Percentiles rank a stretch among this genome's conserved stretches.
Conservation (phyloP, 2,888 invertebrate species). For the Andrena trimmerana region DNA sequence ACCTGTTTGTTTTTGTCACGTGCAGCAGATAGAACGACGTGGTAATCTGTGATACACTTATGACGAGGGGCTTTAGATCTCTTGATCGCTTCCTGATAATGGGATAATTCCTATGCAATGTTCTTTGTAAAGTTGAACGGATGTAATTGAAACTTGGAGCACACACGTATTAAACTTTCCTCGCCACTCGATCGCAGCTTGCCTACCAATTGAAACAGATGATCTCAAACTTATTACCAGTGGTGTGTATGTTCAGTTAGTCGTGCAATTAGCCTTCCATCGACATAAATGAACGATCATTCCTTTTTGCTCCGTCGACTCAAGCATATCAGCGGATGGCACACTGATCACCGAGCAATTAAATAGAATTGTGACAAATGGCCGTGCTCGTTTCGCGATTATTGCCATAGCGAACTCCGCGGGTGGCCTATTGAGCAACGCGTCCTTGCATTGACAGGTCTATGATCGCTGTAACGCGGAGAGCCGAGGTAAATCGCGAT, state of each 20-base stretch:
- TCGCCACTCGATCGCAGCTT: too few species aligned
- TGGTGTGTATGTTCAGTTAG: background rate
- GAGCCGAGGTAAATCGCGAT: slow-evolving; percentile 34
- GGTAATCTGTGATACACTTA: slow-evolving; percentile 3
- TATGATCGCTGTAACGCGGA: slow-evolving; percentile 22
- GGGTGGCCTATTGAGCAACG: slow-evolving; percentile 26
- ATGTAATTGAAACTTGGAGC: too few species aligned
- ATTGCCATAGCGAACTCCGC: slow-evolving; percentile 34
- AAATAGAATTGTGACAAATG: slow-evolving; percentile 49
- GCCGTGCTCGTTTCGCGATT: slow-evolving; percentile 44
- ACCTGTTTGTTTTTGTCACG: slow-evolving; percentile 13
- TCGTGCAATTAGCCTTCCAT: background rate
- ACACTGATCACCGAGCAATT: slow-evolving; percentile 41
- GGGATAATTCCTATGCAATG: background rate
- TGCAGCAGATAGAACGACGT: background rate
- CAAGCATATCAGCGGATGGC: slow-evolving; percentile 27
- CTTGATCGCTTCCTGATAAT: background rate
- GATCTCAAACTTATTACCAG: too few species aligned
- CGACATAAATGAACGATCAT: background rate
- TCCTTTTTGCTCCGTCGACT: background rate
- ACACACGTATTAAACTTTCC: too few species aligned
- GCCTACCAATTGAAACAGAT: too few species aligned
- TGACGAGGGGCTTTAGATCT: background rate
- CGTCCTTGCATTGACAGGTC: slow-evolving; percentile 46
- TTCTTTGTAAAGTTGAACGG: background rate